These are phyloP conservation scores for Macrocentrus cingulum DNA, from an alignment of 1,140 invertebrate genomes.

Conservation along the genomic window DNA sequence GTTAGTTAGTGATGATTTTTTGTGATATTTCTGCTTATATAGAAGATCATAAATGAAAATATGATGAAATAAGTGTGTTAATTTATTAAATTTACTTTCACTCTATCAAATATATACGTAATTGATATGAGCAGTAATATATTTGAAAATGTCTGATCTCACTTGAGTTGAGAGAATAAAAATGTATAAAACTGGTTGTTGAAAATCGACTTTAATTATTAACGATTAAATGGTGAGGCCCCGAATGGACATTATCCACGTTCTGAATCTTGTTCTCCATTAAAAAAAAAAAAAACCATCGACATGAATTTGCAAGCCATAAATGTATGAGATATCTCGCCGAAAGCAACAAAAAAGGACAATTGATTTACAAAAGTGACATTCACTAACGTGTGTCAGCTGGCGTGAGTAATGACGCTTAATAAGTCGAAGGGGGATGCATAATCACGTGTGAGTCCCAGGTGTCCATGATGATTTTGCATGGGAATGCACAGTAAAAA, in stretches of 20 bases:
- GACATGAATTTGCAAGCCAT: conserved; percentile 3
- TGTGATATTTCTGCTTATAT: too few relatives aligned
- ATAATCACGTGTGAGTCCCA: conserved; percentile 4
- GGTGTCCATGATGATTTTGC: conserved; percentile 3
- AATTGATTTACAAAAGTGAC: background rate
- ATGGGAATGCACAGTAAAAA: background rate
- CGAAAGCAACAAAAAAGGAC: background rate
- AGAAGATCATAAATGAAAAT: conserved; percentile 5
- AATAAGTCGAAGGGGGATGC: conserved; percentile 2
- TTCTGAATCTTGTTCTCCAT: background rate
- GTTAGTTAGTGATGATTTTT: too few relatives aligned
- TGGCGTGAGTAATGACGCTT: conserved; percentile 2
- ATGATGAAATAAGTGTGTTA: background rate
- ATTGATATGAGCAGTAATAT: conserved; percentile 9
- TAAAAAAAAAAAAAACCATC: background rate
- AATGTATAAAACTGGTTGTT: conserved; percentile 9
- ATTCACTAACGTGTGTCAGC: conserved; percentile 3
- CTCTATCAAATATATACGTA: conserved; percentile 10
- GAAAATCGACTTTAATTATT: conserved; percentile 16
- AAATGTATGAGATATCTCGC: too few relatives aligned
- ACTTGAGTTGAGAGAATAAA: background rate
- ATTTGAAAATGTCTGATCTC: background rate
- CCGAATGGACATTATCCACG: conserved; percentile 7
- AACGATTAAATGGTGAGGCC: conserved; percentile 14
- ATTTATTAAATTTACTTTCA: conserved; percentile 11